Percentiles rank a stretch among this genome's conserved stretches.
These are phyloP conservation scores for Falco novaeseelandiae DNA, from an alignment of 2,797 vertebrate genomes.

Conservation along the genomic window DNA sequence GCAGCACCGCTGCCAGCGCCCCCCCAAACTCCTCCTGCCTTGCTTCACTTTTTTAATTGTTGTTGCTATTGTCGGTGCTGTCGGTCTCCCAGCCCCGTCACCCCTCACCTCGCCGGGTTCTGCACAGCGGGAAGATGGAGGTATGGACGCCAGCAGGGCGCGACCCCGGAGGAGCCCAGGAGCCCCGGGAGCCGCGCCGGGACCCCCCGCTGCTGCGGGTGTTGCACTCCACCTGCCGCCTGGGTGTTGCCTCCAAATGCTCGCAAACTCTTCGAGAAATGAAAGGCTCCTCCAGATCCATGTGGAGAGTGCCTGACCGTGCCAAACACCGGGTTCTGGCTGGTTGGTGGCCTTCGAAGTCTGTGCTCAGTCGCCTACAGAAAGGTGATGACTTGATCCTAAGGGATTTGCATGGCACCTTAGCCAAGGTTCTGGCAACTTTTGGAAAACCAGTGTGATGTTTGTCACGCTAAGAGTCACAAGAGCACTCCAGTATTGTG, in stretches of 20 bases:
- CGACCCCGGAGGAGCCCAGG: too few species aligned
- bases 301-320: accelerated
- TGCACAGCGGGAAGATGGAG: too few species aligned
- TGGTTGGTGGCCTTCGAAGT: background rate
- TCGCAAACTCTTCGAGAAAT: background rate
- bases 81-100: too few species aligned
- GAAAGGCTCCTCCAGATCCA: background rate
- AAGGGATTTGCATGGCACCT: background rate
- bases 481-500: background rate
- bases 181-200: too few species aligned
- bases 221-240: too few species aligned
- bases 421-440: background rate
- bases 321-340: background rate
- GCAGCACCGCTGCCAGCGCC: too few species aligned
- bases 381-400: background rate
- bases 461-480: background rate
- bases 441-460: background rate
- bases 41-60: too few species aligned
- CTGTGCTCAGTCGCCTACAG: background rate
- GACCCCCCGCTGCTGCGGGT: too few species aligned
- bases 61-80: too few species aligned
- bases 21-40: too few species aligned
- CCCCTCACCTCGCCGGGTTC: too few species aligned
- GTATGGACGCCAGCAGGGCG: too few species aligned
- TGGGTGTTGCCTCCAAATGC: background rate